A percentile compares a stretch with the other conserved stretches of the same genome.
These are phyloP conservation scores for Lithodes maja DNA, from an alignment of 2,888 invertebrate genomes.

Conservation along the genomic window DNA sequence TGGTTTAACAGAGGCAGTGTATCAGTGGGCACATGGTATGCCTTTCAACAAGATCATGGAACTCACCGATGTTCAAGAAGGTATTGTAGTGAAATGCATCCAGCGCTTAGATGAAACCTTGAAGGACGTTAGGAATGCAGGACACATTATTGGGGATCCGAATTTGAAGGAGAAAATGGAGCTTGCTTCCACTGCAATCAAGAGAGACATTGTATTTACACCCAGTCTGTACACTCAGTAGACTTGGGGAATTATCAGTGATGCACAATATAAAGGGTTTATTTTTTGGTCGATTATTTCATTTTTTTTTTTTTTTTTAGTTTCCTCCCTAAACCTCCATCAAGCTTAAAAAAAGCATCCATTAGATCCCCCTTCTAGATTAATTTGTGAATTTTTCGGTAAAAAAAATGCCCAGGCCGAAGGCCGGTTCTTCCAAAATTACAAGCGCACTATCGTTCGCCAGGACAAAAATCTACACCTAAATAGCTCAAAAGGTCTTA, in stretches of 20 bases:
- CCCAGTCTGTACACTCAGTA: conserved; percentile 90
- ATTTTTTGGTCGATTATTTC: too few relatives aligned
- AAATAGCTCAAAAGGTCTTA: too few relatives aligned
- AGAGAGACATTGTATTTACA: conserved; percentile 98
- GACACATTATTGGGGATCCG: conserved; percentile 94
- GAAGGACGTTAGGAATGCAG: conserved; percentile 92
- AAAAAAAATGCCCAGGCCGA: too few relatives aligned
- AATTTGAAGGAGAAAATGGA: conserved; percentile 95
- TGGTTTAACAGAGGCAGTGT: conserved; percentile 93
- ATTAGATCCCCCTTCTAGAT: too few relatives aligned
- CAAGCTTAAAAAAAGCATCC: too few relatives aligned
- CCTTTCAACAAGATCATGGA: conserved; percentile 95
- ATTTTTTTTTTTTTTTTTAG: too few relatives aligned
- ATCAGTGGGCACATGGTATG: conserved; percentile 95
- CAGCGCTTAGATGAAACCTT: conserved; percentile 96
- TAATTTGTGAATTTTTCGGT: too few relatives aligned
- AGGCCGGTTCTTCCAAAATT: too few relatives aligned
- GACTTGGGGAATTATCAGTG: not conserved
- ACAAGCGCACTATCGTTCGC: too few relatives aligned
- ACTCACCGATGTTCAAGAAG: conserved; percentile 96
- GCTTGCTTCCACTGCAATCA: conserved; percentile 92
- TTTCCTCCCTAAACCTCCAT: too few relatives aligned
- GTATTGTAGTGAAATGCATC: conserved; percentile 97
- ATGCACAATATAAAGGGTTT: too few relatives aligned
- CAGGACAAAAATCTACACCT: too few relatives aligned